Evolutionary conservation across 2,888 invertebrate genomes (phyloP).

Genomic region (Molorchus minor): DNA sequence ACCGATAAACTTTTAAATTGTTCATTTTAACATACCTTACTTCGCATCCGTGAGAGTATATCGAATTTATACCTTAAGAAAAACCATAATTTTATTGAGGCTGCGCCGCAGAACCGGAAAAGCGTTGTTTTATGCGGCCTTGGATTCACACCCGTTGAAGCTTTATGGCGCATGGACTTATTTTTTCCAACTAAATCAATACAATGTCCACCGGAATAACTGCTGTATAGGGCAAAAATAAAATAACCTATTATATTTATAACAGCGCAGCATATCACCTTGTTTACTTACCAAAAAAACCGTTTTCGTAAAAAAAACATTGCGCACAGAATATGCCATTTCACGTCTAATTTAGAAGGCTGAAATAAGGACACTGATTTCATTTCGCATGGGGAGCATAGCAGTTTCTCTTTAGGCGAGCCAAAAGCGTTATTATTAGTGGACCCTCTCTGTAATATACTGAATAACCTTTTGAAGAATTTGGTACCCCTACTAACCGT

Average conservation of each 20-base stretch:
- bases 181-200: conserved; percentile 62
- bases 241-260: conserved; percentile 37
- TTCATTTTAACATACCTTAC: no score
- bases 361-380: conserved; percentile 40
- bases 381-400: conserved; percentile 22
- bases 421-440: conserved; percentile 24
- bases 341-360: conserved; percentile 42
- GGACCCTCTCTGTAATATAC: conserved; percentile 29
- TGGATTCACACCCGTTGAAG: conserved; percentile 53
- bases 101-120: conserved; percentile 43
- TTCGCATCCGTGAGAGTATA: no score
- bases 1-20: no score
- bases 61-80: neutral
- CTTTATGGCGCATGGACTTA: conserved; percentile 62
- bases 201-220: conserved; percentile 46
- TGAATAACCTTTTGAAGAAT: conserved; percentile 43
- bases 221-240: conserved; percentile 44
- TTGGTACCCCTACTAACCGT: conserved; percentile 43
- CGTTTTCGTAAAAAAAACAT: conserved; percentile 6
- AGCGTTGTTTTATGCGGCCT: conserved; percentile 55
- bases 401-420: conserved; percentile 27
- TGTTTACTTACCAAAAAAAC: conserved; percentile 16
- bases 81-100: conserved; percentile 4
- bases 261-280: conserved; percentile 12
- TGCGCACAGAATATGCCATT: conserved; percentile 23